Conservation (phyloP, 2,888 invertebrate species). For the Erebia ligea region DNA sequence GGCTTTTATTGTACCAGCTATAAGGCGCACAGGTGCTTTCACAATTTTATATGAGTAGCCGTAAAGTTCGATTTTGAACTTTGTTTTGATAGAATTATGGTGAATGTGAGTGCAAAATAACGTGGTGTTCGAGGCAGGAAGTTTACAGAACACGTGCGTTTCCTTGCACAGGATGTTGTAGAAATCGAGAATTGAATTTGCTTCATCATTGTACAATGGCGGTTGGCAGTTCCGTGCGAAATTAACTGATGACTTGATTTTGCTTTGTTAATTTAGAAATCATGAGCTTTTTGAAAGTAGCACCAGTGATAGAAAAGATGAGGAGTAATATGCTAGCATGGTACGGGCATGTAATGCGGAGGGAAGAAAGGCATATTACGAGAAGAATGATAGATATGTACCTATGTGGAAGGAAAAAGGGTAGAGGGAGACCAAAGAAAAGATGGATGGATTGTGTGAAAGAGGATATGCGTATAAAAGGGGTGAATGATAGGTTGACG, state of each 20-base stretch:
- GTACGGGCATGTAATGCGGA: too few relatives aligned
- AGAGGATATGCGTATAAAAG: too few relatives aligned
- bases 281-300: too few relatives aligned
- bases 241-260: conserved; percentile 2
- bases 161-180: conserved; percentile 80
- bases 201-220: conserved; percentile 44
- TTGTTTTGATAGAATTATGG: conserved; percentile 15
- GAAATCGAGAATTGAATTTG: conserved; percentile 61
- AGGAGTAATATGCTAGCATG: too few relatives aligned
- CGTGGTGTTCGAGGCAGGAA: conserved; percentile 58
- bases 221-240: conserved; percentile 17
- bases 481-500: too few relatives aligned
- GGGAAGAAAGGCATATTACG: too few relatives aligned
- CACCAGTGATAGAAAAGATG: too few relatives aligned
- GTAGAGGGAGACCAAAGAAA: too few relatives aligned
- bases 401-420: too few relatives aligned
- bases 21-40: conserved; percentile 17
- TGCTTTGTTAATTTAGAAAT: conserved; percentile 1
- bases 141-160: conserved; percentile 77
- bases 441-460: too few relatives aligned
- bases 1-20: conserved; percentile 14
- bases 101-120: not conserved
- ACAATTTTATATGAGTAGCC: not conserved
- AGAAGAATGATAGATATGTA: too few relatives aligned
- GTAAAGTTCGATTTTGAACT: conserved; percentile 18